Conservation (phyloP, 2,113 vertebrate genomes). For the Zeus faber region DNA sequence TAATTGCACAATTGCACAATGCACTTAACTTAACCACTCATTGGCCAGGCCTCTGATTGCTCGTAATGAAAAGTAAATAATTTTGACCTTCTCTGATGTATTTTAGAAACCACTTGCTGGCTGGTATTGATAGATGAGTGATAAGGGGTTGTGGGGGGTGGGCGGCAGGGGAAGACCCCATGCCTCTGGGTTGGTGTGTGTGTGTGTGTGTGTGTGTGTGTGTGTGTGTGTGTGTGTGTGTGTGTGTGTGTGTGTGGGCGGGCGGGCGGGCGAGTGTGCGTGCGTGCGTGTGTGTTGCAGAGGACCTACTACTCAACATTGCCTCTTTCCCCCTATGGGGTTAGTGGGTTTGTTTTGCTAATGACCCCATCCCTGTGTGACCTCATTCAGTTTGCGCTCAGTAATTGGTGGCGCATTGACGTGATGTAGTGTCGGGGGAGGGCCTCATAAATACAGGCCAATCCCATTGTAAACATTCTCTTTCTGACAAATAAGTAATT, state of each 20-base stretch:
- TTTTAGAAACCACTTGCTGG: constrained; percentile 10
- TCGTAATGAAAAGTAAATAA: no score
- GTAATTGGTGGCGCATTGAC: constrained; percentile 69
- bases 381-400: constrained; percentile 65
- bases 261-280: background rate
- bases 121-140: background rate
- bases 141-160: background rate
- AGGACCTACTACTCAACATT: background rate
- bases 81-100: background rate
- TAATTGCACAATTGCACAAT: no score
- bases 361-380: constrained; percentile 68
- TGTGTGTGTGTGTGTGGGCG: background rate
- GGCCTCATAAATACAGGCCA: constrained; percentile 22
- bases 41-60: no score
- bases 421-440: constrained; percentile 48
- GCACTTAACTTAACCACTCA: no score
- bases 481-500: constrained; percentile 67
- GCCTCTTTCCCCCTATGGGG: constrained; percentile 34
- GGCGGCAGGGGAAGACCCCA: background rate
- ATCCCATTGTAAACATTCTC: constrained; percentile 59
- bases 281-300: background rate
- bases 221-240: background rate
- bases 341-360: constrained; percentile 67
- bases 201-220: constrained; percentile 1
- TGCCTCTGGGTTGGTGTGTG: background rate